These are phyloP conservation scores for Galemys pyrenaicus DNA, from an alignment of 2,113 vertebrate species.

Conservation along the genomic window DNA sequence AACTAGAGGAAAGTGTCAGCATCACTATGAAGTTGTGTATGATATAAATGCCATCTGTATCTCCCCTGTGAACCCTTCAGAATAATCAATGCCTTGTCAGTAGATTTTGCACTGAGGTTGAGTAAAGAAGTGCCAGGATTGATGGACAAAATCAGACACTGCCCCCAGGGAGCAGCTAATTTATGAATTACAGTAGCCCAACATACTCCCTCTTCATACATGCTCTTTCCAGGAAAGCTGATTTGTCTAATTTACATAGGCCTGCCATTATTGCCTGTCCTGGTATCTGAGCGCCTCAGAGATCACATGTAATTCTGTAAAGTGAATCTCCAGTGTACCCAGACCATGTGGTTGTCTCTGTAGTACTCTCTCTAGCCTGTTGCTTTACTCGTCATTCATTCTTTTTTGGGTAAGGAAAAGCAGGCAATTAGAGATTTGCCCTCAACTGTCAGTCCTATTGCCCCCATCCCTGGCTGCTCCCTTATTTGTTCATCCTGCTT, in stretches of 20 bases:
- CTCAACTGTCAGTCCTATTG: not conserved
- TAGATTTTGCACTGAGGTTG: not conserved
- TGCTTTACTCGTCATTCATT: conserved; percentile 3
- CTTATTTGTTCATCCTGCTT: not conserved
- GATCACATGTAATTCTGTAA: not conserved
- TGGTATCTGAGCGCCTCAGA: not conserved
- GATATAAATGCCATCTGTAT: not conserved
- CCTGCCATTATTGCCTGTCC: not conserved
- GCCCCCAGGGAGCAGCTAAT: not conserved
- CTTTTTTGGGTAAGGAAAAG: not conserved
- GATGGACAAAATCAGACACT: not conserved
- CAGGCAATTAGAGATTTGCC: not conserved
- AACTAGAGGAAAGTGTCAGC: not conserved
- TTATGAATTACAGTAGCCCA: not conserved
- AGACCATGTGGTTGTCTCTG: not conserved
- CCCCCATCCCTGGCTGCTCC: not conserved
- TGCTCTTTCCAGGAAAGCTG: not conserved
- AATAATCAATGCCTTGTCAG: not conserved
- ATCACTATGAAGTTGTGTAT: not conserved
- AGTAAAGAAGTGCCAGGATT: not conserved
- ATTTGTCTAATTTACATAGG: conserved; percentile 5
- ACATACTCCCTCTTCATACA: not conserved
- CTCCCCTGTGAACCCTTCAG: not conserved
- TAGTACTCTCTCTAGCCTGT: not conserved
- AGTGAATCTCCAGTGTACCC: not conserved